Evolutionary conservation across 2,113 vertebrate genomes (phyloP), one percentile per base, ranked within the genome.

Genomic region (Mesembrinibis cayennensis): DNA sequence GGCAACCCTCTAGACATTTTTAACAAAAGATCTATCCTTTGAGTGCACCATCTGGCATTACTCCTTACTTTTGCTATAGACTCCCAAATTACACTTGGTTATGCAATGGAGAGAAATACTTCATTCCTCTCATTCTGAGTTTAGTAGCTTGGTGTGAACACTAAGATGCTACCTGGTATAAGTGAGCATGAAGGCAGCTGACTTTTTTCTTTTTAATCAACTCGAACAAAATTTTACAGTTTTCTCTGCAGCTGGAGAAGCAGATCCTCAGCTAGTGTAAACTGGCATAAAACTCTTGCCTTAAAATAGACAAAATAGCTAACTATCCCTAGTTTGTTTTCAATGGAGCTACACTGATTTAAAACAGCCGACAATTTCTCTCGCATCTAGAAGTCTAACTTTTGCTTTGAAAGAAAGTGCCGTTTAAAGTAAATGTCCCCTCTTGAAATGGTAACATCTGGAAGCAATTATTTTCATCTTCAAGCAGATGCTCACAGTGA

Each of bases 381-480:
- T 82, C 93, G 53, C 73, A 89, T 95, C 73, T 71, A 93, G 36
- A 96, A 40, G 61, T 40, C 88, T 50, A 93, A 93, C 94, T 97
- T 71, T 23, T 83, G 82, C 97, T 93, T 96, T 97, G 96, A 98
- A 97, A 97, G 90, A 97, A 98, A 97, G 79, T 92, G 87, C 83
- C 36, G 0, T 97, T 98, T 97, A 92, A 98, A 98, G 72, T 92
- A 97, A 86, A 95, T 85, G 87, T 91, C 55, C 82, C 83, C 82
- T 93, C 86, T 86, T 89, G 77, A 95, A 96, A 96, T 14, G 26
- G 76, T 91, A 97, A 97, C 98, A 98, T 98, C 97, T 98, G 98
- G 97, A 98, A 98, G 92, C 90, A 97, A 98, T 98, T 98, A 98
- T 90, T 94, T 97, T 93, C 93, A 90, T 97, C 95, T 96, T 97